These are phyloP conservation scores for Neogale vison DNA, from an alignment of 2,113 vertebrate species.

Conservation along the genomic window DNA sequence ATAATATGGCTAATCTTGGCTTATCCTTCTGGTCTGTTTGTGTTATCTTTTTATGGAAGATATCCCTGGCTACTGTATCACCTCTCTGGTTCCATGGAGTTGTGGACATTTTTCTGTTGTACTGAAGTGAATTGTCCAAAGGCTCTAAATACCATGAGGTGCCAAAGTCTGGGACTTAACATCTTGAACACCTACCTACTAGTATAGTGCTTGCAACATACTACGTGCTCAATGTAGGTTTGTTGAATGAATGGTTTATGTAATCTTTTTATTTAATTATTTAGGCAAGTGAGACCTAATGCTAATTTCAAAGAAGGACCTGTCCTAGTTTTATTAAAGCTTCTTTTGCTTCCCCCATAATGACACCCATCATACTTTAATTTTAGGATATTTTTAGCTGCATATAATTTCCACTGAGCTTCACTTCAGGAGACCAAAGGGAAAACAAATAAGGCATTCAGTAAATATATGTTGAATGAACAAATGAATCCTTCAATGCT, in stretches of 20 bases:
- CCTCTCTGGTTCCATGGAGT: background rate
- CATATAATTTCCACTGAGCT: constrained; percentile 10
- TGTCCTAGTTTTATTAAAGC: background rate
- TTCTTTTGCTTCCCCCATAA: background rate
- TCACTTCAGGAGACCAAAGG: background rate
- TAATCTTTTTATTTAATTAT: constrained; percentile 4
- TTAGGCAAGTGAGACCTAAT: background rate
- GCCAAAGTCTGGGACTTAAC: background rate
- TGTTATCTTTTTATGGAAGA: background rate
- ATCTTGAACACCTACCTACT: background rate
- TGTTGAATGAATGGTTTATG: constrained; percentile 8
- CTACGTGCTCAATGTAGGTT: background rate
- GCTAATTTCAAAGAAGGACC: constrained; percentile 38
- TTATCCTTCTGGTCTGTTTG: background rate
- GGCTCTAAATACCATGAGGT: background rate
- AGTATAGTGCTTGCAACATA: background rate
- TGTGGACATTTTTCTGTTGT: background rate
- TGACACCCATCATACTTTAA: background rate
- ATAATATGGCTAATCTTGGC: background rate
- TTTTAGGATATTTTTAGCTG: constrained; percentile 10
- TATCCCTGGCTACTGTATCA: background rate
- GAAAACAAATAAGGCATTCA: background rate
- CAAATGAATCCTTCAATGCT: background rate
- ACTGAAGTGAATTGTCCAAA: background rate
- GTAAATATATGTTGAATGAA: constrained; percentile 7